Conservation (phyloP, 2,888 invertebrate genomes). For the Drosophila cognata region DNA sequence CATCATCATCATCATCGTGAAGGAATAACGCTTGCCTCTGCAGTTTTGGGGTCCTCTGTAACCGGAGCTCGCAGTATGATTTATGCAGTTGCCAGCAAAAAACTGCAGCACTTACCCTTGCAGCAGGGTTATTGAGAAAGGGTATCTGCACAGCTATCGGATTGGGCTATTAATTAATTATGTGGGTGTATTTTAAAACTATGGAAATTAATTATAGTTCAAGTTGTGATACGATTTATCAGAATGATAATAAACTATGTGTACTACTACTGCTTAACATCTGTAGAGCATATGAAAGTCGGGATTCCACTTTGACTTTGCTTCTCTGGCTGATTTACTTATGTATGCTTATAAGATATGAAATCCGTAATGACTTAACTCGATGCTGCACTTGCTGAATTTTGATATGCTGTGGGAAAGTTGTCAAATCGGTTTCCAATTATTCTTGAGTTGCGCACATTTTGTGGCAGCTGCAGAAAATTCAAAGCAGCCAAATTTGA, state of each 20-base stretch:
- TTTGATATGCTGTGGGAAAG: conserved; percentile 69
- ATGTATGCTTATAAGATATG: conserved; percentile 37
- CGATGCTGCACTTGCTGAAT: conserved; percentile 62
- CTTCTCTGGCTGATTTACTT: conserved; percentile 39
- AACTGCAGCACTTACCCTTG: conserved; percentile 38
- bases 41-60: conserved; percentile 57
- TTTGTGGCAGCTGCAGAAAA: conserved; percentile 37
- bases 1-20: conserved; percentile 24
- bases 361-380: conserved; percentile 38
- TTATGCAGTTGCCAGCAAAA: conserved; percentile 66
- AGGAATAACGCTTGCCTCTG: conserved; percentile 44
- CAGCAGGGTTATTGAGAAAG: conserved; percentile 16
- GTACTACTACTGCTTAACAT: neutral
- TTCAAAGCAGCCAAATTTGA: conserved; percentile 4
- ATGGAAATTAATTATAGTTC: no score
- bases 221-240: neutral
- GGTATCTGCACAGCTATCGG: neutral
- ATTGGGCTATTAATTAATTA: neutral
- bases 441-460: conserved; percentile 25
- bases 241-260: neutral
- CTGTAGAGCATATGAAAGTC: conserved; percentile 9
- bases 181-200: neutral
- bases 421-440: conserved; percentile 34
- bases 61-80: conserved; percentile 67
- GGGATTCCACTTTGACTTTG: neutral